Base-by-base conservation (phyloP, 64 coral and sea anemone species). In the Pachyseris speciosa region DNA sequence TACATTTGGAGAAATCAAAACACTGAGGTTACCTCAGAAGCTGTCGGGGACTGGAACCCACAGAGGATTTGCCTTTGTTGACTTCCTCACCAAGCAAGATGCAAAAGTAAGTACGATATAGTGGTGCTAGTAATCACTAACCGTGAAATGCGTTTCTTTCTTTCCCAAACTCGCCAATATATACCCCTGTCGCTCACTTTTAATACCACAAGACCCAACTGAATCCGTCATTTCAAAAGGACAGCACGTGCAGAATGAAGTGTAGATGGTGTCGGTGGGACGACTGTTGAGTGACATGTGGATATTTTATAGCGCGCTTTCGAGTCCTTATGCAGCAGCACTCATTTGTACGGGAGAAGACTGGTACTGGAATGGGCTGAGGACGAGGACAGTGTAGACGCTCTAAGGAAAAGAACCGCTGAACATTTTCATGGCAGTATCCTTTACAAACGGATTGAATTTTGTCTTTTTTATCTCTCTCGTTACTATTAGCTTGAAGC, bases 1-100 rank as follows among this genome's bases (percentile, higher is more conserved):
- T 69, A 98, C 96, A 7, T 98, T 98, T 80, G 96, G 96, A 37
- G 96, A 98, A 48, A 92, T 98, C 34, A 98, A 98, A 80, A 98
- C 96, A 0, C 85, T 98, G 9, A 65, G 93, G 37, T 41, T 98
- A 13, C 96, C 96, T 16, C 72, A 92, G 53, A 98, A 98, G 86
- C 51, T 95, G 55, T 64, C 90, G 10, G 93, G 90, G 1, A 95
- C 96, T 22, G 92, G 90, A 6, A 83, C 70, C 69, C 96, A 98
- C 30, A 79, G 96, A 80, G 96, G 96, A 58, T 98, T 98, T 80
- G 96, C 96, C 2, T 98, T 98, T 59, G 93, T 98, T 27, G 96
- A 98, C 49, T 98, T 98, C 50, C 81, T 98, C 60, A 98, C 96
- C 39, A 98, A 98, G 75, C 96, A 98, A 78, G 96, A 98, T 49